A percentile compares a stretch with the other conserved stretches of the same genome.
phyloP scores from a whole-genome alignment of 2,797 vertebrate species.

The Adrianichthys oophorus region DNA sequence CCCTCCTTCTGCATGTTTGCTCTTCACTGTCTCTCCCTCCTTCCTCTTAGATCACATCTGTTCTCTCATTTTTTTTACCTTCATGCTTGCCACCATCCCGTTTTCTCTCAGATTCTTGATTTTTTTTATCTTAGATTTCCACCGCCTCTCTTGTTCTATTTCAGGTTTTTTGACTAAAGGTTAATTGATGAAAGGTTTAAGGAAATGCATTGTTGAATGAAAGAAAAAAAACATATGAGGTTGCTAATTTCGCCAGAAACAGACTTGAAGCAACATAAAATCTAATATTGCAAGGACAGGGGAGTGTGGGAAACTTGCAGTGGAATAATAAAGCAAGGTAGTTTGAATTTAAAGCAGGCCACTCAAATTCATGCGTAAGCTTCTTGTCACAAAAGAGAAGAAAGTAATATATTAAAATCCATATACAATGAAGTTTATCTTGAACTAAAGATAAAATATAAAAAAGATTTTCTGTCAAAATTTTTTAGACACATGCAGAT shows the following conservation, averaged over 20 bases:
- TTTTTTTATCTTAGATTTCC: background rate
- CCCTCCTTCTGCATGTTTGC: slow-evolving; percentile 35
- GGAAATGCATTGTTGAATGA: slow-evolving; percentile 46
- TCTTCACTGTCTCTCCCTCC: slow-evolving; percentile 34
- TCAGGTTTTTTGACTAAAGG: slow-evolving; percentile 33
- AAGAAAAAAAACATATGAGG: slow-evolving; percentile 40
- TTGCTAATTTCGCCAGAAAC: slow-evolving; percentile 23
- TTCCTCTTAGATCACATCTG: slow-evolving; percentile 28
- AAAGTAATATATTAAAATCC: slow-evolving; percentile 16
- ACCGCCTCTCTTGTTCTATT: slow-evolving; percentile 6
- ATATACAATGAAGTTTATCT: slow-evolving; percentile 32
- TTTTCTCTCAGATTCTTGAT: slow-evolving; percentile 18
- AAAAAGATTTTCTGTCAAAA: slow-evolving; percentile 39
- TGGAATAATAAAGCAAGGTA: slow-evolving; percentile 22
- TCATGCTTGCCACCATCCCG: slow-evolving; percentile 39
- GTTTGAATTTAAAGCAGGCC: slow-evolving; percentile 10
- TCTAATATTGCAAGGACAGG: slow-evolving; percentile 32
- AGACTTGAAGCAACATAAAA: slow-evolving; percentile 29
- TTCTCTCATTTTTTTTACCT: slow-evolving; percentile 36
- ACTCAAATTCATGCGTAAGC: slow-evolving; percentile 11
- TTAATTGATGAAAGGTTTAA: slow-evolving; percentile 54
- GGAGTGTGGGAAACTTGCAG: slow-evolving; percentile 1
- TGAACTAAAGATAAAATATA: slow-evolving; percentile 40
- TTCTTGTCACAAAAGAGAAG: slow-evolving; percentile 6
- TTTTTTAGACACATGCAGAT: slow-evolving; percentile 47